These are phyloP conservation scores for Ruditapes philippinarum DNA, from an alignment of 1,140 invertebrate species.

Conservation along the genomic window DNA sequence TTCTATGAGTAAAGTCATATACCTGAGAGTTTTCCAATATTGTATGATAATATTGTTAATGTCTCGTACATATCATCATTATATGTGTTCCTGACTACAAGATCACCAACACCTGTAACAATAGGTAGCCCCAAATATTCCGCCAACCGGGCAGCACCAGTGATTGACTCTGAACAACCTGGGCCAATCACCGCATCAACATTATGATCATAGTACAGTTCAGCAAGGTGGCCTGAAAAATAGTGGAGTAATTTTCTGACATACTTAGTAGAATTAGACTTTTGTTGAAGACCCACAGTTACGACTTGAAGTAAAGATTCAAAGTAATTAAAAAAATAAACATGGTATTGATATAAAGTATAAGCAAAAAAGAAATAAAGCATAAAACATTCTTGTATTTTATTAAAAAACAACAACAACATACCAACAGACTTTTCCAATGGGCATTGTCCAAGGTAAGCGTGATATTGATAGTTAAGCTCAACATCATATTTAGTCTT, in stretches of 20 bases:
- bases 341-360: too few relatives aligned
- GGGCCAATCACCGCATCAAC: constrained; percentile 45
- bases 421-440: constrained; percentile 20
- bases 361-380: too few relatives aligned
- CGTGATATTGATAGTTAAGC: constrained; percentile 24
- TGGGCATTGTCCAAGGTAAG: constrained; percentile 46
- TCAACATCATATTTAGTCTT: background rate
- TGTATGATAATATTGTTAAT: constrained; percentile 48
- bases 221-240: constrained; percentile 21
- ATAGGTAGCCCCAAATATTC: constrained; percentile 21
- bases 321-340: too few relatives aligned
- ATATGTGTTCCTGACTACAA: background rate
- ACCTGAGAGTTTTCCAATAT: constrained; percentile 52
- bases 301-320: too few relatives aligned
- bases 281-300: too few relatives aligned
- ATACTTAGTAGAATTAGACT: too few relatives aligned
- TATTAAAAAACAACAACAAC: too few relatives aligned
- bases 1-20: background rate
- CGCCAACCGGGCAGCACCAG: constrained; percentile 15
- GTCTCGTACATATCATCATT: constrained; percentile 62
- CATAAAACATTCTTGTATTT: too few relatives aligned
- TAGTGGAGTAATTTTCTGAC: too few relatives aligned
- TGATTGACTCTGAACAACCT: constrained; percentile 41
- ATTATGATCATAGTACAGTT: background rate
- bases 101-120: constrained; percentile 54